Base-by-base conservation (phyloP, 2,797 vertebrate genomes). In the Perodicticus potto region DNA sequence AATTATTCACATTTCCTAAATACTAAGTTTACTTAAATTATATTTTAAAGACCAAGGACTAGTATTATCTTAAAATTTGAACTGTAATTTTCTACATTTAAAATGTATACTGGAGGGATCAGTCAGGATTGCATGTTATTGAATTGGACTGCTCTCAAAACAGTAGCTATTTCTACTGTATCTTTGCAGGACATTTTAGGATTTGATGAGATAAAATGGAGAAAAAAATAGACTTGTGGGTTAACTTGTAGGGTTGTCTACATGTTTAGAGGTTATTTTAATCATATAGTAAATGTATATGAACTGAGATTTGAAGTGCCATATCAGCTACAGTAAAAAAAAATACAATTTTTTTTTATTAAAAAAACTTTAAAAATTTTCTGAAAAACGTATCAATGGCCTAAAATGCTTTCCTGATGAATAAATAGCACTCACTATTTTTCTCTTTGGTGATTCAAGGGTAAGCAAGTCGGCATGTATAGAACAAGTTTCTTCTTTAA, bases 401-500 rank as follows among this genome's bases (percentile, higher is more conserved):
- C 92, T 77, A 61, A 40, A 94, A 95, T 77, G 37, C 29, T 53
- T 88, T 72, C 37, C 69, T 40, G 10, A 37, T 82, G 78, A 65
- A 40, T 34, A 82, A 82, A 86, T 92, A 65, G n/a, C 6, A 14
- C 4, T n/a, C 32, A 29, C 63, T 14, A 67, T n/a, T 85, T 72
- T 78, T n/a, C 37, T 73, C 16, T 87, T 81, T 81, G 37, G 11
- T 25, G 45, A 72, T 67, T 70, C n/a, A 74, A 72, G 40, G 43
- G 37, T 72, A 86, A 93, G 72, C 8, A 73, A 29, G 43, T 76
- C 25, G 17, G 19, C 55, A 65, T 49, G 69, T n/a, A 70, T 37
- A 85, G 5, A 86, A 5, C 63, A n/a, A 86, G 78, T 93, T 90
- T 92, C 65, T 87, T 53, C 67, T 86, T 80, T 67, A 63, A 72